Conservation (phyloP, 2,113 vertebrate species). For the Sturnus vulgaris region DNA sequence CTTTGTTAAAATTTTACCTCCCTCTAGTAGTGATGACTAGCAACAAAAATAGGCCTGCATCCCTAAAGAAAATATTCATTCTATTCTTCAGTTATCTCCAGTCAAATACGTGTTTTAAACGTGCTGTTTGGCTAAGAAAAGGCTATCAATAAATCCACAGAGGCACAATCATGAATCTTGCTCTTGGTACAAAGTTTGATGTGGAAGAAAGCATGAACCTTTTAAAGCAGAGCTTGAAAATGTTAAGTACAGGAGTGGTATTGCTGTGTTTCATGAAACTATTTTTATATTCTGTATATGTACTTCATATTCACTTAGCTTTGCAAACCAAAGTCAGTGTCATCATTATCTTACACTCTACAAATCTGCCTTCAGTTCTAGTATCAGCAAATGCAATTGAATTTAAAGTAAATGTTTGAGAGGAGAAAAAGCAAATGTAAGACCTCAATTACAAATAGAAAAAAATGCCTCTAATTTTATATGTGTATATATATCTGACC, state of each 20-base stretch:
- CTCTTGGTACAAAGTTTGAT: not conserved
- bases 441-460: not conserved
- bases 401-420: conserved; percentile 38
- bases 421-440: conserved; percentile 15
- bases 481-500: not conserved
- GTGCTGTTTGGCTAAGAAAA: not conserved
- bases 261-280: not conserved
- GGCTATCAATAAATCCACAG: not conserved
- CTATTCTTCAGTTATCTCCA: not conserved
- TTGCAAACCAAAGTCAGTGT: not conserved
- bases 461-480: not conserved
- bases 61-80: not conserved
- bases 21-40: not conserved
- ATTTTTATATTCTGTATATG: not conserved
- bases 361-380: not conserved
- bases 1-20: not conserved
- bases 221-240: not conserved
- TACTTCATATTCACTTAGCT: not conserved
- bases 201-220: not conserved
- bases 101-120: not conserved
- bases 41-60: not conserved
- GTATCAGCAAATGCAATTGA: not conserved
- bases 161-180: not conserved
- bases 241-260: not conserved
- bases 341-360: not conserved